Percentiles rank a stretch among this genome's conserved stretches.
Conservation (phyloP, 37 sponge, comb jelly and placozoan genomes). For the Lycopodina hypogea region DNA sequence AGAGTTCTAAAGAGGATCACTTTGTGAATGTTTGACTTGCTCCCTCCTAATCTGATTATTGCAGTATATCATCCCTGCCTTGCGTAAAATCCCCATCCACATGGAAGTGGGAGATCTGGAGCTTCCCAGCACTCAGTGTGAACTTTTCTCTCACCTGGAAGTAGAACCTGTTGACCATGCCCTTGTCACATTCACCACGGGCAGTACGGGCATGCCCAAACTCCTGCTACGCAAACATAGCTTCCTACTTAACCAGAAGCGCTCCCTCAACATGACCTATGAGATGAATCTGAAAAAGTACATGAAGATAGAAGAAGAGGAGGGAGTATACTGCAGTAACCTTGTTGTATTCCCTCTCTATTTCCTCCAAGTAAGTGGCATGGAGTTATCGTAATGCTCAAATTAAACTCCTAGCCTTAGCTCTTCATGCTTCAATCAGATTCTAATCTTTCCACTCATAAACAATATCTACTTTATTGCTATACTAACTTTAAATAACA, state of each 20-base stretch:
- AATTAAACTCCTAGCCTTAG: neutral
- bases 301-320: conserved; percentile 32
- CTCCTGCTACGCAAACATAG: conserved; percentile 53
- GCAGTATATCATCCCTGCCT: conserved; percentile 47
- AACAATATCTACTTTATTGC: conserved; percentile 8
- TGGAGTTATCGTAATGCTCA: too few species aligned
- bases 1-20: too few species aligned
- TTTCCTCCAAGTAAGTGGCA: conserved; percentile 39
- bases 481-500: too few species aligned
- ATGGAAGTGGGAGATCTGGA: conserved; percentile 27
- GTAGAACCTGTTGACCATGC: conserved; percentile 40
- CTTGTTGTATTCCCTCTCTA: conserved; percentile 55
- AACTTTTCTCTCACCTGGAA: conserved; percentile 34
- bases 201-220: conserved; percentile 74
- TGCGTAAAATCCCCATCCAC: conserved; percentile 37
- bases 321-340: conserved; percentile 46
- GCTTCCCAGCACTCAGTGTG: neutral
- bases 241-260: conserved; percentile 43
- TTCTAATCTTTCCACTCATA: conserved; percentile 3
- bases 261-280: conserved; percentile 30
- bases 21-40: too few species aligned
- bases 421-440: neutral
- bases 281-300: conserved; percentile 27
- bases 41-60: neutral
- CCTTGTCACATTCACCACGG: conserved; percentile 66